Base-by-base conservation (phyloP, 2,888 invertebrate genomes). In the Chymomyza procnemis region DNA sequence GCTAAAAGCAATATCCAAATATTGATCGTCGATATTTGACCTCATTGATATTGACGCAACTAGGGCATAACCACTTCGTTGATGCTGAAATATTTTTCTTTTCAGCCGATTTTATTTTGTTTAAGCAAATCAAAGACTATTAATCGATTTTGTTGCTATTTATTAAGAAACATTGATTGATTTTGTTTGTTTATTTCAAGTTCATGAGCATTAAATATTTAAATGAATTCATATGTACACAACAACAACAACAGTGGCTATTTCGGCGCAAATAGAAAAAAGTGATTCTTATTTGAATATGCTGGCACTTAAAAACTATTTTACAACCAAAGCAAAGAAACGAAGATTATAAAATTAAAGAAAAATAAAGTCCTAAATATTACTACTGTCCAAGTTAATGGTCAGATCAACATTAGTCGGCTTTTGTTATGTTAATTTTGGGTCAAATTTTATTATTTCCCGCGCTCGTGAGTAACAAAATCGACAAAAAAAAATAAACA, bases 401-500 rank as follows among this genome's bases (percentile, higher is more conserved):
- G 55, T 63, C 62, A 70, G 60, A 62, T 75, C 48, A 67, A 48
- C 58, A 62, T 64, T 70, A 47, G 64, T 74, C 78, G 74, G 81
- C 81, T 80, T 26, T 83, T 78, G 73, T 68, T 21, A 79, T 84
- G 79, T 47, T 76, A 81, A 84, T 81, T 79, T 70, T 19, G 18
- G 52, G 22, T 56, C 50, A 18, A 21, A 6, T 41, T 57, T 64
- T 68, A 71, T 69, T 71, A 59, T 63, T 61, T 70, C 64, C 50
- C n/a, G 41, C 22, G 34, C 26, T 56, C 19, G 56, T 26, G 34
- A 19, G 19, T 54, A 54, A 21, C 19, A 5, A 54, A 54, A 30
- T 4, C 30, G 14, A 56, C 1, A 9, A 30, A 57, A 26, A 57
- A 30, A n/a, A 22, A 19, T 21, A 21, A 56, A 26, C 26, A 26